Percentiles rank a stretch among this genome's conserved stretches.
phyloP scores from a whole-genome alignment of 2,888 invertebrate species.

The Tachina lurida region DNA sequence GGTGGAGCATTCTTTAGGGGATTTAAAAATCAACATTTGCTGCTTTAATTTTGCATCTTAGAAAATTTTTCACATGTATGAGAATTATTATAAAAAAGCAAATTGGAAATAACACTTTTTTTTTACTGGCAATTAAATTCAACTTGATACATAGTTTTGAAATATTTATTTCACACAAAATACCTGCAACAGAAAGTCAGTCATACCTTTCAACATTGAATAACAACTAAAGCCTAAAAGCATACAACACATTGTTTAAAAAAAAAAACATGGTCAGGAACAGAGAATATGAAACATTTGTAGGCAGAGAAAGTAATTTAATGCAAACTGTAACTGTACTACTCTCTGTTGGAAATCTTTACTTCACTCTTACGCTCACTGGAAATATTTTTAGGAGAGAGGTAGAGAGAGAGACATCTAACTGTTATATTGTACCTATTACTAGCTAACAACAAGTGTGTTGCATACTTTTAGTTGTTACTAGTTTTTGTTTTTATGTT shows the following conservation, averaged over 20 bases:
- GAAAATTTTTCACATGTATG: not conserved
- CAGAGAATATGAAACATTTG: slow-evolving; percentile 12
- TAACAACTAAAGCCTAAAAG: slow-evolving; percentile 34
- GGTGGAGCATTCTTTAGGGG: too few species aligned
- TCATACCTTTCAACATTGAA: not conserved
- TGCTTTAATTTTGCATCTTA: too few species aligned
- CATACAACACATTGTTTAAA: not conserved
- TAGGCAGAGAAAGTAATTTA: not conserved
- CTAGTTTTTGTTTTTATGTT: not conserved
- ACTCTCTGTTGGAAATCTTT: slow-evolving; percentile 16
- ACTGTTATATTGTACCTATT: slow-evolving; percentile 50
- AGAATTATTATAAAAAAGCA: not conserved
- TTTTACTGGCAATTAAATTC: too few species aligned
- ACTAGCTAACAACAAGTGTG: slow-evolving; percentile 64
- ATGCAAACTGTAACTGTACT: too few species aligned
- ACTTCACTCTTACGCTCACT: slow-evolving; percentile 13
- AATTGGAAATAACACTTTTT: not conserved
- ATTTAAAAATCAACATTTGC: too few species aligned
- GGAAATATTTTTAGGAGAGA: slow-evolving; percentile 37
- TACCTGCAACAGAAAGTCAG: not conserved
- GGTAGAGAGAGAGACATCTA: not conserved
- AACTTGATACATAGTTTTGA: not conserved
- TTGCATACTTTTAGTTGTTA: slow-evolving; percentile 36
- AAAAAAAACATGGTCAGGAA: not conserved
- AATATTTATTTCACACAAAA: not conserved